phyloP scores from a whole-genome alignment of 2,888 invertebrate genomes.

The Gastracanthus pulcherrimus region DNA sequence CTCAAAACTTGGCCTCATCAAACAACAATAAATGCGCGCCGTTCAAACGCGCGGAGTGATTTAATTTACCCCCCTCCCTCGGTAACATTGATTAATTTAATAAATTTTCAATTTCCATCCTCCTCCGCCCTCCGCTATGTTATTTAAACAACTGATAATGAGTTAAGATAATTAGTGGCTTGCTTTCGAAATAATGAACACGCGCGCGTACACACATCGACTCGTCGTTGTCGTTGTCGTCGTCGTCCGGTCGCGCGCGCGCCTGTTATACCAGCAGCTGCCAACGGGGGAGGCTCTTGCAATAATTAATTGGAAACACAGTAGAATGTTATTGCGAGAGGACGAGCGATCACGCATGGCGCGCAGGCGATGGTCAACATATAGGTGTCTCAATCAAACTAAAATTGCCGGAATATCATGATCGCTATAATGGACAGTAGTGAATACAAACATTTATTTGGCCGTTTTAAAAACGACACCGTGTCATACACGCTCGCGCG shows the following conservation, averaged over 20 bases:
- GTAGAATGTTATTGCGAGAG: constrained; percentile 48
- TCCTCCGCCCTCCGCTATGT: constrained; percentile 7
- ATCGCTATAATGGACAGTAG: constrained; percentile 54
- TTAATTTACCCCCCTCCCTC: constrained; percentile 26
- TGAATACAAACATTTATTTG: constrained; percentile 49
- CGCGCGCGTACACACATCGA: background rate
- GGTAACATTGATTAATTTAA: constrained; percentile 57
- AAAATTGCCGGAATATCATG: constrained; percentile 57
- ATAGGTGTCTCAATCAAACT: constrained; percentile 57
- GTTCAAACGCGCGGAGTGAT: constrained; percentile 32
- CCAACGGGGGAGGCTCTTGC: constrained; percentile 46
- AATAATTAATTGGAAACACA: constrained; percentile 60
- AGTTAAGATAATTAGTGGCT: constrained; percentile 58
- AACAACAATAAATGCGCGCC: constrained; percentile 34
- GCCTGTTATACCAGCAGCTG: background rate
- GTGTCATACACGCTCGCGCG: constrained; percentile 1
- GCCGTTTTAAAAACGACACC: constrained; percentile 49
- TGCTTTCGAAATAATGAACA: constrained; percentile 54
- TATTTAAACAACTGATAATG: constrained; percentile 58
- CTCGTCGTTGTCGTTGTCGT: background rate
- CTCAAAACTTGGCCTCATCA: constrained; percentile 10
- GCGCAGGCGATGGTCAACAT: constrained; percentile 35
- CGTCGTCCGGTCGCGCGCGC: background rate
- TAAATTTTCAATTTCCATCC: constrained; percentile 57
- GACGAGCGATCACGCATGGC: background rate